Evolutionary conservation across 2,888 invertebrate genomes (phyloP).

Genomic region (Lasioglossum vierecki): DNA sequence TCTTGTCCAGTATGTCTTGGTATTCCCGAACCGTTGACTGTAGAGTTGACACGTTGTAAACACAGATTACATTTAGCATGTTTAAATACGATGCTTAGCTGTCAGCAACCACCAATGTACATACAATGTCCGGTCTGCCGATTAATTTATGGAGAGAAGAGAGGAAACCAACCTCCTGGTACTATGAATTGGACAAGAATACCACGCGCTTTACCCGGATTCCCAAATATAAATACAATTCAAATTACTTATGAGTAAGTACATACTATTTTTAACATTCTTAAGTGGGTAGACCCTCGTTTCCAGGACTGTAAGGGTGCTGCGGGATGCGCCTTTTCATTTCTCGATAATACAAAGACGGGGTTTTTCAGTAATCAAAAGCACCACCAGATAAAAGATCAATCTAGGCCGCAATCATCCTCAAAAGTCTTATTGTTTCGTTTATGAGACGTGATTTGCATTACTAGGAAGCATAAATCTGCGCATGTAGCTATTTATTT

Average conservation of each 20-base stretch:
- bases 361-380: too few relatives aligned
- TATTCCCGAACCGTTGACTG: conserved; percentile 85
- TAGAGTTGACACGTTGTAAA: conserved; percentile 89
- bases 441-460: too few relatives aligned
- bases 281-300: neutral
- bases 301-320: too few relatives aligned
- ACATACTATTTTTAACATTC: neutral
- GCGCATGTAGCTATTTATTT: too few relatives aligned
- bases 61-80: conserved; percentile 93
- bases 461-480: too few relatives aligned
- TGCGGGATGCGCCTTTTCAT: too few relatives aligned
- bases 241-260: conserved; percentile 93
- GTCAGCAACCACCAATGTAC: conserved; percentile 87
- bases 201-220: conserved; percentile 89
- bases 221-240: conserved; percentile 89
- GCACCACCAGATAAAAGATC: too few relatives aligned
- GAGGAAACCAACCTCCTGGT: conserved; percentile 93
- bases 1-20: conserved; percentile 90
- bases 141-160: conserved; percentile 91
- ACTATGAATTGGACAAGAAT: conserved; percentile 93
- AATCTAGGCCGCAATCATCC: too few relatives aligned
- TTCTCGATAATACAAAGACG: too few relatives aligned
- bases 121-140: conserved; percentile 95
- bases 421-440: too few relatives aligned
- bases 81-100: conserved; percentile 90